Evolutionary conservation across 2,797 vertebrate species (phyloP).

Genomic region (Discoglossus pictus): DNA sequence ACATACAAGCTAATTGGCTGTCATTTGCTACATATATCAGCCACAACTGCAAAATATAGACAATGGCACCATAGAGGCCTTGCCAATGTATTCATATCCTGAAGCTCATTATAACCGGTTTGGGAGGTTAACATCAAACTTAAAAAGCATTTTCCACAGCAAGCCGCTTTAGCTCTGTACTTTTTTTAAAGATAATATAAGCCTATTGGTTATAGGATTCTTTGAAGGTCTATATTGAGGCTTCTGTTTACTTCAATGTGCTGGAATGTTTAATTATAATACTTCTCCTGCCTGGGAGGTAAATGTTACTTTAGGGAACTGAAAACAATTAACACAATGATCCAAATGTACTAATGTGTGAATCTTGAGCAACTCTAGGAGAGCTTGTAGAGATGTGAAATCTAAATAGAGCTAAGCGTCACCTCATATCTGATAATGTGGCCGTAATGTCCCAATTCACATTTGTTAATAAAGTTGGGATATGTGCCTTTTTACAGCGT

Average conservation of each 20-base stretch:
- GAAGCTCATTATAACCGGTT: background rate
- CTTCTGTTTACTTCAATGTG: background rate
- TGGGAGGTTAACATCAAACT: background rate
- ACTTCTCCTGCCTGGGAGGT: background rate
- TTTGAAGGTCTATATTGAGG: background rate
- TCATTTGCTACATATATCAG: background rate
- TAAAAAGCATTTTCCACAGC: background rate
- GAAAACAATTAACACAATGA: no score
- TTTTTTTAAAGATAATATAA: background rate
- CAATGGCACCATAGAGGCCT: constrained; percentile 2
- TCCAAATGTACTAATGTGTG: no score
- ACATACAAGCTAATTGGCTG: background rate
- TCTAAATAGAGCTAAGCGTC: no score
- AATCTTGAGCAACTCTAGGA: no score
- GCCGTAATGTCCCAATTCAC: no score
- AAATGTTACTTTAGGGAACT: no score
- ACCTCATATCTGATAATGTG: no score
- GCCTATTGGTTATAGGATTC: background rate
- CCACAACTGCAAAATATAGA: background rate
- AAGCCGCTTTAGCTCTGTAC: no score
- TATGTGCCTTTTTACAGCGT: no score
- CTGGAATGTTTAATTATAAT: background rate
- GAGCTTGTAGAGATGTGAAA: no score
- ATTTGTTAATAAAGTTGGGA: no score
- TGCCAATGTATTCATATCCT: background rate